Evolutionary conservation across 1,140 invertebrate genomes (phyloP).

Genomic region (Amphibalanus amphitrite): DNA sequence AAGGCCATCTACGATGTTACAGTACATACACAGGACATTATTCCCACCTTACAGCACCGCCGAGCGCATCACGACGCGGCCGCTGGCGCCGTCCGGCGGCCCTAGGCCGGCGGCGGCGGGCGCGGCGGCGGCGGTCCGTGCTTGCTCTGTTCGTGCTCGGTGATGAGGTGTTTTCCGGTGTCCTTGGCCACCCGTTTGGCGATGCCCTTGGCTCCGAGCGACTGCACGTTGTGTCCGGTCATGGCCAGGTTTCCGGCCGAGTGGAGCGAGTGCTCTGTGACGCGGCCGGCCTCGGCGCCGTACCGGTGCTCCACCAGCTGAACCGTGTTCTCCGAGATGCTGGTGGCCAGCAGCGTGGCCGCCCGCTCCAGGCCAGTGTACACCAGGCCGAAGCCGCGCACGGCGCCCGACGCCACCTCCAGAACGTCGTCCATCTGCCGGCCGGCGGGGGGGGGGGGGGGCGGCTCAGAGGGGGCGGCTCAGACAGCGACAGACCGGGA

Average conservation of each 20-base stretch:
- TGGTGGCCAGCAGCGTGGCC: slow-evolving; percentile 40
- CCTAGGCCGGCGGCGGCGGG: background rate
- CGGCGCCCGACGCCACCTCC: slow-evolving; percentile 45
- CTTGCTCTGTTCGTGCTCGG: slow-evolving; percentile 23
- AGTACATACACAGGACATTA: no score
- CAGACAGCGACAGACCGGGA: no score
- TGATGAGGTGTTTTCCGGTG: slow-evolving; percentile 39
- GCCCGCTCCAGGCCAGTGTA: slow-evolving; percentile 46
- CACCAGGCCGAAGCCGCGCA: slow-evolving; percentile 46
- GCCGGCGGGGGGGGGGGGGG: no score
- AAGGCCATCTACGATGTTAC: no score
- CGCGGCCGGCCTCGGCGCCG: slow-evolving; percentile 36
- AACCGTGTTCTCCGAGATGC: slow-evolving; percentile 47
- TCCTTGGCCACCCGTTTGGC: slow-evolving; percentile 44
- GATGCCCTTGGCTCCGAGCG: slow-evolving; percentile 42
- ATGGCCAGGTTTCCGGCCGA: slow-evolving; percentile 42
- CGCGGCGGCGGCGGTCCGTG: background rate
- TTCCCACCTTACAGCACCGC: no score
- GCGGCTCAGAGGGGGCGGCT: no score
- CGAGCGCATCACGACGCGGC: no score
- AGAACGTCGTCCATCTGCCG: slow-evolving; percentile 36
- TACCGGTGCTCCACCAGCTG: slow-evolving; percentile 42
- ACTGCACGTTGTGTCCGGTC: slow-evolving; percentile 38
- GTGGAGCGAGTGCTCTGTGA: slow-evolving; percentile 39
- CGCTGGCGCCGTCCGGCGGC: no score